Evolutionary conservation across 2,888 invertebrate species (phyloP).

Genomic region (Nymphalis c-album): DNA sequence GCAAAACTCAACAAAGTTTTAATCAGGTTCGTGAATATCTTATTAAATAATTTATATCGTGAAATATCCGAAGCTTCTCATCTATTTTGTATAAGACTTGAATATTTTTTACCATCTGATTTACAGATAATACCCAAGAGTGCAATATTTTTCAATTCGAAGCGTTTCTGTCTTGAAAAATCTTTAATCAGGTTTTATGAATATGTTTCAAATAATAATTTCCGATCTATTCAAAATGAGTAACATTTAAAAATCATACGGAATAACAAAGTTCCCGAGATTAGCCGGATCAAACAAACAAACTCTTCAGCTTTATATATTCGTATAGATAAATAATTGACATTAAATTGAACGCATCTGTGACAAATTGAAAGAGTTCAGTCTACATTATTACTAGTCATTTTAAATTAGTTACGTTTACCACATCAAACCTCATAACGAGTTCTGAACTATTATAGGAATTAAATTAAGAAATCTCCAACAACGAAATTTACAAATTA

Average conservation of each 20-base stretch:
- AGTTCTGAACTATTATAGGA: background rate
- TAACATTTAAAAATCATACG: too few species aligned
- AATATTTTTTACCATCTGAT: background rate
- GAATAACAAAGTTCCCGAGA: too few species aligned
- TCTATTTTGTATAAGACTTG: background rate
- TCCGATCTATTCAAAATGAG: background rate
- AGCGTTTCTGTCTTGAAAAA: background rate
- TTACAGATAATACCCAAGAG: conserved; percentile 7
- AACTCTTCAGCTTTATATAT: too few species aligned
- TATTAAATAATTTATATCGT: background rate
- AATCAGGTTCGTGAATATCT: background rate
- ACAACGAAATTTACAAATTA: background rate
- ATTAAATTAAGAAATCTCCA: background rate
- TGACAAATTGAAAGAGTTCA: background rate
- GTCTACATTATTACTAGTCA: conserved; percentile 5
- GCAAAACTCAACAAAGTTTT: conserved; percentile 11
- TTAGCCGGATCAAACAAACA: too few species aligned
- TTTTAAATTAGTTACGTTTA: conserved; percentile 20
- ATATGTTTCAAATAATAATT: background rate
- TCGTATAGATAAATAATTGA: conserved; percentile 1
- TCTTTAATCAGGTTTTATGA: background rate
- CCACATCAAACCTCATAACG: background rate
- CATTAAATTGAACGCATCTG: conserved; percentile 8
- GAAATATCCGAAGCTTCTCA: background rate
- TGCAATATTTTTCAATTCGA: conserved; percentile 2